Percentiles rank a stretch among this genome's conserved stretches.
These are phyloP conservation scores for Camponotus fellah DNA, from an alignment of 2,888 invertebrate species.

Conservation along the genomic window DNA sequence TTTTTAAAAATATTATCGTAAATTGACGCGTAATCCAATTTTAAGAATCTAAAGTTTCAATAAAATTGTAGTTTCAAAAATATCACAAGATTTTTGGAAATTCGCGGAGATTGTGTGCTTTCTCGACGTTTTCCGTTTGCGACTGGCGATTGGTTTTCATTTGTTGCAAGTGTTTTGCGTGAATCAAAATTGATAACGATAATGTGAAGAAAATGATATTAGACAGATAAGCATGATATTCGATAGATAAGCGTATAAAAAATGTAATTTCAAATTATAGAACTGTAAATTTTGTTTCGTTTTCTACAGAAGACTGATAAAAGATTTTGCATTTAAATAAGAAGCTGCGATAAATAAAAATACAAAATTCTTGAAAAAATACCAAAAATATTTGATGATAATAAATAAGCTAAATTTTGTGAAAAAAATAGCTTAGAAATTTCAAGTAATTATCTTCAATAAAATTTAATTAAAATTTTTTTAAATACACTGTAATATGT, in stretches of 20 bases:
- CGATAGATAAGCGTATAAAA: no score
- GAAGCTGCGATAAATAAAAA: no score
- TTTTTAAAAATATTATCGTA: no score
- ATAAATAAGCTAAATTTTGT: neutral
- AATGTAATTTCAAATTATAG: neutral
- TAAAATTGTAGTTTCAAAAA: neutral
- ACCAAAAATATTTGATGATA: slow-evolving; percentile 14
- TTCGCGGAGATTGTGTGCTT: neutral
- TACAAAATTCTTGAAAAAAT: no score
- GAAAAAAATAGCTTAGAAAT: neutral
- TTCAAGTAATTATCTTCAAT: neutral
- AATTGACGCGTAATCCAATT: no score
- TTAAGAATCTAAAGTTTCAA: neutral
- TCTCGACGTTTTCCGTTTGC: neutral
- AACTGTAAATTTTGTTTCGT: slow-evolving; percentile 17
- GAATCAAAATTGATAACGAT: neutral
- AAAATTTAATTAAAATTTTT: neutral
- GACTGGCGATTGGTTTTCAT: neutral
- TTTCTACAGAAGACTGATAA: slow-evolving; percentile 1
- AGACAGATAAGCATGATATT: no score
- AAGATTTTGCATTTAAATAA: slow-evolving; percentile 14
- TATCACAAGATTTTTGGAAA: neutral
- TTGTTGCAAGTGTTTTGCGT: neutral
- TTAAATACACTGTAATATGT: no score
- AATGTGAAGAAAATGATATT: neutral